Percentiles rank a stretch among this genome's conserved stretches.
These are phyloP conservation scores for Piprites chloris DNA, from an alignment of 2,113 vertebrate genomes.

Conservation along the genomic window DNA sequence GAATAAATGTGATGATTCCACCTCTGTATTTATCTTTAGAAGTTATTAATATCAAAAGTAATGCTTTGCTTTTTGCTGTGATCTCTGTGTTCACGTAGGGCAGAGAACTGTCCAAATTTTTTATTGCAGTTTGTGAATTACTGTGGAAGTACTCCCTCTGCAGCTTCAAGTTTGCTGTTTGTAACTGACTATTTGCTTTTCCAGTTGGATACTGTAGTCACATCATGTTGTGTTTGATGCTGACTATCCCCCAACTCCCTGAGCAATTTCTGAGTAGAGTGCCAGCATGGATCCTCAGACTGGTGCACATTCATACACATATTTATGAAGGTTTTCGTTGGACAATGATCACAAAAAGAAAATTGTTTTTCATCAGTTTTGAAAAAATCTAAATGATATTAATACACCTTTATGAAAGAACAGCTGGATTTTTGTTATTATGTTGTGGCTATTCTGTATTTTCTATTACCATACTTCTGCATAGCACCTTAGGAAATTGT, in stretches of 20 bases:
- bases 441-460: not conserved
- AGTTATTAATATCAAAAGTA: not conserved
- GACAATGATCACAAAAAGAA: not conserved
- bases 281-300: not conserved
- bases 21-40: not conserved
- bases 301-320: not conserved
- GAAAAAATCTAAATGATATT: not conserved
- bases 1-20: not conserved
- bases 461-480: not conserved
- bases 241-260: not conserved
- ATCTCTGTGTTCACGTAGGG: not conserved
- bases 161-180: not conserved
- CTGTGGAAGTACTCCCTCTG: not conserved
- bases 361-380: not conserved
- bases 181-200: not conserved
- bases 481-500: not conserved
- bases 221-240: not conserved
- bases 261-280: not conserved
- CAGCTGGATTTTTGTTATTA: not conserved
- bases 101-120: not conserved
- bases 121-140: not conserved
- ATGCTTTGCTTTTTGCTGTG: fast-evolving
- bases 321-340: not conserved
- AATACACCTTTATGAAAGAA: not conserved
- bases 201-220: not conserved